A percentile compares a stretch with the other conserved stretches of the same genome.
Evolutionary conservation across 1,140 invertebrate genomes (phyloP).

Genomic region (Penaeus japonicus): DNA sequence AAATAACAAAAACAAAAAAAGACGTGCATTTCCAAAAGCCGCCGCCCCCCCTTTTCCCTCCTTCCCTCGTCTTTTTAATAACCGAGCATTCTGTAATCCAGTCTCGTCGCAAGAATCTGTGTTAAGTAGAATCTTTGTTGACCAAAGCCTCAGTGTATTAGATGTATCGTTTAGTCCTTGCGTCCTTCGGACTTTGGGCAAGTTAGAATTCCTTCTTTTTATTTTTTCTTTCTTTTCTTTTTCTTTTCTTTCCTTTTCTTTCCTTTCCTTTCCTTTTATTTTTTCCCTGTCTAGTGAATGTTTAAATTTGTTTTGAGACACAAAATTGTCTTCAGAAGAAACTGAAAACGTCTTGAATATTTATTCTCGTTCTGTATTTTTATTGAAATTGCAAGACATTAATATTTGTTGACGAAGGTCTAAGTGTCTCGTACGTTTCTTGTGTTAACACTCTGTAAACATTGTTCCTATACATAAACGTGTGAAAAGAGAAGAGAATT

Average conservation of each 20-base stretch:
- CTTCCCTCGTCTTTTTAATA: constrained; percentile 16
- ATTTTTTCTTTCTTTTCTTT: constrained; percentile 26
- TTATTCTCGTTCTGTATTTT: not conserved
- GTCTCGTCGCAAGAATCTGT: constrained; percentile 56
- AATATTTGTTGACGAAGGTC: too few species aligned
- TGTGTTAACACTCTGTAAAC: too few species aligned
- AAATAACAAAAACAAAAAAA: constrained; percentile 26
- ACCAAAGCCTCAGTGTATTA: constrained; percentile 46
- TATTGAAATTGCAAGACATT: too few species aligned
- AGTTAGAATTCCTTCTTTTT: not conserved
- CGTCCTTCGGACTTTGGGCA: constrained; percentile 3
- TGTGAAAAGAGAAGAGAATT: too few species aligned
- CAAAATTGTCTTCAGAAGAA: not conserved
- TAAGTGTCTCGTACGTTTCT: too few species aligned
- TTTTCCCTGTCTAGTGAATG: constrained; percentile 21
- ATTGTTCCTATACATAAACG: too few species aligned
- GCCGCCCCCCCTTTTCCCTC: not conserved
- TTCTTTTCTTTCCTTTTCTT: constrained; percentile 27
- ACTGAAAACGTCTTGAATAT: not conserved
- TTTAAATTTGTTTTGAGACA: constrained; percentile 20
- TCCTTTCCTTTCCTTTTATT: constrained; percentile 16
- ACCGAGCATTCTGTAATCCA: constrained; percentile 44
- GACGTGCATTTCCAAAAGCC: not conserved
- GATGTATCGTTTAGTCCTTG: constrained; percentile 33
- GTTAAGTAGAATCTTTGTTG: constrained; percentile 56